Base-by-base conservation (phyloP, 2,888 invertebrate species). In the Dolomedes plantarius region DNA sequence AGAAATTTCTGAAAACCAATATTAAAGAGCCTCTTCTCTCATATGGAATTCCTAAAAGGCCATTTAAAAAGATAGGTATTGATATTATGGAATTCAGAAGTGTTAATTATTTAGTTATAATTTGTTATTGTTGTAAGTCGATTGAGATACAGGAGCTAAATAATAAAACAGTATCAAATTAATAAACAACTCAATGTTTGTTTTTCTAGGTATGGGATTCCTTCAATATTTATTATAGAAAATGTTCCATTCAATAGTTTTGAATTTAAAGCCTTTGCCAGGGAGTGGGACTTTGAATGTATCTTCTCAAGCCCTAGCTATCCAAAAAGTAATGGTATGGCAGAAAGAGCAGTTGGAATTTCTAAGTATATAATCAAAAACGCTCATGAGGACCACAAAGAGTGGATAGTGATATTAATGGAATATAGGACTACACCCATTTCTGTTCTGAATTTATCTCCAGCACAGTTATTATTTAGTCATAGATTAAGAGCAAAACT, bases 391-490 rank as follows among this genome's bases (percentile, higher is more conserved):
- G 83, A 77, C 1, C 31, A 46, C 0, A 76, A 69, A 41, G 75
- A 69, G 19, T 62, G 27, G 1, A 7, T 19, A 11, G 69, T 72
- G 32, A 65, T 72, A 2, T 27, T 85, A 0, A 83, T 83, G 76
- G 83, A 83, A 23, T 76, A 76, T 39, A 50, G 72, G 29, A 76
- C 74, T 39, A 69, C 75, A 1, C 82, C 75, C 1, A 67, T 81
- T 1, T 9, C 46, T 36, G 74, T 74, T n/a, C 29, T 73, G 19
- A 27, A 73, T 28, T 32, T 67, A 29, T 74, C 46, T 11, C 74
- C 80, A 3, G 67, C 46, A 31, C 67, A 81, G 23, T 31, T 81
- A 13, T 16, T 81, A 23, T 67, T 67, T 31, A 50, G 32, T 67
- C 46, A 67, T 5, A 31, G 80, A n/a, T n/a, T n/a, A n/a, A n/a